Evolutionary conservation across 2,888 invertebrate genomes (phyloP), one percentile per base, ranked within the genome.

Genomic region (Hydroisotoma schaefferi): DNA sequence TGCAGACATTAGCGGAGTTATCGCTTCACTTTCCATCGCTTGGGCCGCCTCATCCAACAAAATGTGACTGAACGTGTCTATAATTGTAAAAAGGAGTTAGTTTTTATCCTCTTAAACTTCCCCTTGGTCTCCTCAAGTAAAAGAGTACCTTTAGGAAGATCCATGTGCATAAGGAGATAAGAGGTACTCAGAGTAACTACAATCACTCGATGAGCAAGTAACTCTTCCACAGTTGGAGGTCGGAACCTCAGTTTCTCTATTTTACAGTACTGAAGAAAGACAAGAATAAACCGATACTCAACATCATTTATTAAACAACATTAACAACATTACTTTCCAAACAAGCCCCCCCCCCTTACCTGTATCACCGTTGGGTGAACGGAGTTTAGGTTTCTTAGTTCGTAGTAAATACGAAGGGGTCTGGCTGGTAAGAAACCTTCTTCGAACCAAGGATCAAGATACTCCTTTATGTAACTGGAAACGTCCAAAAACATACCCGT

Each of bases 31-130:
- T 77, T 91, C 91, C 80, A 90, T 84, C 0, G 89, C 88, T 75
- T 91, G 90, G 0, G 90, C 90, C 0, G 90, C 90, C 79, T 91
- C 91, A 76, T 91, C 91, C 52, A 91, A 79, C 58, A 91, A 81
- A 65, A 91, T 88, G 76, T 91, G 90, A 0, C 87, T 88, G 74
- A 90, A 87, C 70, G 82, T 81, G 37, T 82, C 81, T 81, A 61
- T 1, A 71, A 66, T 55, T 55, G 38, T n/a, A n/a, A n/a, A n/a
- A n/a, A n/a, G n/a, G n/a, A n/a, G n/a, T n/a, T n/a, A n/a, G n/a
- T n/a, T n/a, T n/a, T n/a, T 40, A 40, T 15, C 4, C 40, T 40
- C n/a, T 15, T 33, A 33, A 33, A 33, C 15, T 33, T 8, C 15
- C 15, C 8, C 15, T 40, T 18, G n/a, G 40, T 40, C 20, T 40